phyloP scores from a whole-genome alignment of 2,888 invertebrate genomes.

The Deroplatys truncata region DNA sequence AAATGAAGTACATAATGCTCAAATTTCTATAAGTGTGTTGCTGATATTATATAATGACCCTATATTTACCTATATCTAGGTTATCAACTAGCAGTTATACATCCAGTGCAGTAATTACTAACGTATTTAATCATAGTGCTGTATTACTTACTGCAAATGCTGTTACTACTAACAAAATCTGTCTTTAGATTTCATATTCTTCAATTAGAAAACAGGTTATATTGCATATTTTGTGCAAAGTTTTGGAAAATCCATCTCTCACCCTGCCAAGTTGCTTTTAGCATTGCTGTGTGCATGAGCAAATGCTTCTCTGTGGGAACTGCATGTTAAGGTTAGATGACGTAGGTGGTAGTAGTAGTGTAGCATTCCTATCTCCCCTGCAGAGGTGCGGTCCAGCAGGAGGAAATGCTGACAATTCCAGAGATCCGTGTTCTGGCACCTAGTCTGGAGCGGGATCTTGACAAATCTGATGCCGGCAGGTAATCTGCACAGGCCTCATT shows the following conservation, averaged over 20 bases:
- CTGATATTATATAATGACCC: no score
- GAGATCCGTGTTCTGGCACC: conserved; percentile 80
- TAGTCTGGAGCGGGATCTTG: conserved; percentile 75
- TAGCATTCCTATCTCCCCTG: conserved; percentile 2
- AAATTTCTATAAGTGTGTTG: no score
- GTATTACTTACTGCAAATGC: no score
- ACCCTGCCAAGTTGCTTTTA: background rate
- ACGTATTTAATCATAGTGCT: no score
- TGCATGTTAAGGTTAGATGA: background rate
- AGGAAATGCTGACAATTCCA: conserved; percentile 47
- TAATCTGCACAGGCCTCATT: background rate
- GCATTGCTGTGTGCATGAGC: background rate
- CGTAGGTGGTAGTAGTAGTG: background rate
- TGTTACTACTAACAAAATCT: no score
- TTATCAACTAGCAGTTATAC: no score
- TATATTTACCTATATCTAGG: no score
- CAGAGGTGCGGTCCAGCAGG: conserved; percentile 4
- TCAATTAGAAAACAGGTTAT: background rate
- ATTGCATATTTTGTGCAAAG: background rate
- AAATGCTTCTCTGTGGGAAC: background rate
- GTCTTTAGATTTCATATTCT: no score
- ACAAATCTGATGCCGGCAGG: conserved; percentile 40
- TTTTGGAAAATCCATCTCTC: background rate
- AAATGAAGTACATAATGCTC: no score
- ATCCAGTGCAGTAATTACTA: no score